Percentiles rank a stretch among this genome's conserved stretches.
These are phyloP conservation scores for Cheilosia soror DNA, from an alignment of 2,888 invertebrate genomes.

Conservation along the genomic window DNA sequence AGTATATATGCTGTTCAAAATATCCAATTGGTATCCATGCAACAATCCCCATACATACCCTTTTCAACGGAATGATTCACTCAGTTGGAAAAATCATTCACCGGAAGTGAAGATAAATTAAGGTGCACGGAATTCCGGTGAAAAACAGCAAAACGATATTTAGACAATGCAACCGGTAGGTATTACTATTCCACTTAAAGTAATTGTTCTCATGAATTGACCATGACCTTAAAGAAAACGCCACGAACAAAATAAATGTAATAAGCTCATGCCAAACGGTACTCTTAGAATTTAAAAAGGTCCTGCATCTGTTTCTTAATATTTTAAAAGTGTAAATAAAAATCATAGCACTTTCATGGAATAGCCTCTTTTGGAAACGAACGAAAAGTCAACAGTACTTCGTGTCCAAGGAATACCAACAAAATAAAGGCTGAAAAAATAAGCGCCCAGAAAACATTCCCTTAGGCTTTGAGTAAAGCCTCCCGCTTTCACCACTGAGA, in stretches of 20 bases:
- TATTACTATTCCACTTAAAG: slow-evolving; percentile 4
- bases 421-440: background rate
- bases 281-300: background rate
- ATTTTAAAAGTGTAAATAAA: slow-evolving; percentile 36
- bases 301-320: slow-evolving; percentile 1
- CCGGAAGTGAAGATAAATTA: slow-evolving; percentile 63
- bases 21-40: slow-evolving; percentile 6
- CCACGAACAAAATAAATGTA: background rate
- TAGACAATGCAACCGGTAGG: slow-evolving; percentile 48
- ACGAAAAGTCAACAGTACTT: slow-evolving; percentile 3
- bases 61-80: background rate
- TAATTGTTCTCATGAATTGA: slow-evolving; percentile 16
- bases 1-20: background rate
- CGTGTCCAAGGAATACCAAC: slow-evolving; percentile 2
- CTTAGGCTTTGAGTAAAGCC: slow-evolving; percentile 1
- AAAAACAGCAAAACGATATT: slow-evolving; percentile 39
- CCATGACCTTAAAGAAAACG: slow-evolving; percentile 23
- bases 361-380: slow-evolving; percentile 11
- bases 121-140: slow-evolving; percentile 47
- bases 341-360: slow-evolving; percentile 32
- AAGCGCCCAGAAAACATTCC: slow-evolving; percentile 1
- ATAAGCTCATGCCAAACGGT: background rate
- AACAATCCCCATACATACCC: background rate
- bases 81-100: slow-evolving; percentile 55
- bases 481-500: slow-evolving; percentile 1